Base-by-base conservation (phyloP, 2,888 invertebrate species). In the Cephus nigrinus region DNA sequence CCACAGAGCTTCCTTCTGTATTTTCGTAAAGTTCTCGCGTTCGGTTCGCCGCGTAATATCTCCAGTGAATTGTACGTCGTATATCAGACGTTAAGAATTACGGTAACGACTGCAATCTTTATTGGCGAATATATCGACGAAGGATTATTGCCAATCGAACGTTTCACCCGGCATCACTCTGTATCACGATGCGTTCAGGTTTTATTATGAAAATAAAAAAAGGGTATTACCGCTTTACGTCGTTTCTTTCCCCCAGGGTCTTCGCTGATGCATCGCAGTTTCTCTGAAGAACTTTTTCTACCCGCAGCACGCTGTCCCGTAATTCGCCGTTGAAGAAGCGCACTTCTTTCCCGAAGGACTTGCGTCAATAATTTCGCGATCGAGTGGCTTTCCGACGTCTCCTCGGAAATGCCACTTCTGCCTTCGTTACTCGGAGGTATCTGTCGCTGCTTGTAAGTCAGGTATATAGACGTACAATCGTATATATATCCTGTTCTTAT, bases 351-450 rank as follows among this genome's bases (percentile, higher is more conserved):
- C 40, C 40, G 23, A 55, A 55, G 40, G 40, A 55, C 71, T 71
- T 71, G 32, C 31, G 71, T 71, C 71, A 71, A 71, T 32, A 32
- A 71, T 71, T 71, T 32, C 31, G 31, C 30, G 71, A 71, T 71
- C 31, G 71, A 71, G 71, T 30, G 31, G 71, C 71, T 15, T 32
- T 71, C 31, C 32, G 31, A 32, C 30, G 71, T 31, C 71, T 12
- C 12, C 71, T 32, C 71, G 71, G 32, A 71, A 32, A 32, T 9
- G 71, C 71, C 71, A 31, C 71, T 71, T 71, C 71, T 32, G 40
- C 40, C 40, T 55, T 55, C 40, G 40, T 55, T 55, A 55, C 40
- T 55, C 40, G 40, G 40, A 23, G 23, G 23, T 55, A 55, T 23
- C 40, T 23, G 40, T 55, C 40, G 23, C 15, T 55, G 40, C 40